Percentiles rank a stretch among this genome's conserved stretches.
These are phyloP conservation scores for Perizoma affinitatum DNA, from an alignment of 2,888 invertebrate species.

Conservation along the genomic window DNA sequence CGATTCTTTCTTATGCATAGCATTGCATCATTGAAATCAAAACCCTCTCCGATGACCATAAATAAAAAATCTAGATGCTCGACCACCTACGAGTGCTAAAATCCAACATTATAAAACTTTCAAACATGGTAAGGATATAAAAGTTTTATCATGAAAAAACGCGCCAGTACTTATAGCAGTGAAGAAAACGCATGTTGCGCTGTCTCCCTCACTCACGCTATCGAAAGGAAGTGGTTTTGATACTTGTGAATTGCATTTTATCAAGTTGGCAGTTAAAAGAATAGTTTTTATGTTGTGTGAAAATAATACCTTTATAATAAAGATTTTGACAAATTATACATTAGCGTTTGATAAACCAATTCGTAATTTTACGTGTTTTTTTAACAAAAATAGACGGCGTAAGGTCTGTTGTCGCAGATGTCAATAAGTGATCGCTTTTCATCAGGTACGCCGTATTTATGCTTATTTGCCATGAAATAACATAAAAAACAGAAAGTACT, in stretches of 20 bases:
- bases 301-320: no score
- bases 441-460: no score
- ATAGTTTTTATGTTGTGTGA: constrained; percentile 1
- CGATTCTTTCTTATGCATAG: background rate
- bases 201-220: constrained; percentile 65
- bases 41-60: constrained; percentile 16
- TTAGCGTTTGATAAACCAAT: background rate
- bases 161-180: constrained; percentile 50
- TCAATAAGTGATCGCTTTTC: no score
- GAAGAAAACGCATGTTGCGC: constrained; percentile 66
- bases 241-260: constrained; percentile 48
- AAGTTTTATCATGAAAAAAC: constrained; percentile 40
- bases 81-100: constrained; percentile 36
- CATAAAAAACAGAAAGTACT: no score
- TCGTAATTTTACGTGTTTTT: no score
- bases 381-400: no score
- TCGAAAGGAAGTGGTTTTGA: constrained; percentile 56
- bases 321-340: constrained; percentile 1
- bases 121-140: constrained; percentile 38
- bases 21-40: constrained; percentile 15
- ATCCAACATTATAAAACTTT: constrained; percentile 32
- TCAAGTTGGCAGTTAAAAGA: background rate
- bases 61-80: constrained; percentile 31
- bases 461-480: no score
- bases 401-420: no score